Conservation (phyloP, 2,888 invertebrate genomes). For the Dastarcus helophoroides region DNA sequence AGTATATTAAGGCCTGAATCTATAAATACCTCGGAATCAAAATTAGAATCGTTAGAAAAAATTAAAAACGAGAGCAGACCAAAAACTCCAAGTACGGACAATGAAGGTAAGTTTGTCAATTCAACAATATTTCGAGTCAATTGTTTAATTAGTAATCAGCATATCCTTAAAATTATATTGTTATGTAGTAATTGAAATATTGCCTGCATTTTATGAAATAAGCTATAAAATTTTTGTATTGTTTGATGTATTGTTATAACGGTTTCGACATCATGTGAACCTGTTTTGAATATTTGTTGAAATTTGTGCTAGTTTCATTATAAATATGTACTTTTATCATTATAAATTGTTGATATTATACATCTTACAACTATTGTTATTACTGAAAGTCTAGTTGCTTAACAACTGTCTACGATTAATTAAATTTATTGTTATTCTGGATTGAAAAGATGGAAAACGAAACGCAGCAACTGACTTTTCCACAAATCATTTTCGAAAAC, state of each 20-base stretch:
- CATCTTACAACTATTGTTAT: no score
- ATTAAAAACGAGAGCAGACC: slow-evolving; percentile 49
- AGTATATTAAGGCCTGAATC: slow-evolving; percentile 73
- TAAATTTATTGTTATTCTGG: no score
- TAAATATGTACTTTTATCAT: no score
- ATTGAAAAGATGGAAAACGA: no score
- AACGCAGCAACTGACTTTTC: no score
- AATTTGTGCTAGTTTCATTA: slow-evolving; percentile 12
- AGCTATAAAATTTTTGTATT: slow-evolving; percentile 13
- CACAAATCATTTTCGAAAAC: no score
- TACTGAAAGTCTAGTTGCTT: no score
- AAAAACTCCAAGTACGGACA: slow-evolving; percentile 36
- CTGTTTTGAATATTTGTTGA: slow-evolving; percentile 13
- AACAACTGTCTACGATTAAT: no score
- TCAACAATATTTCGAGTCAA: slow-evolving; percentile 1
- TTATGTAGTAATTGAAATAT: no score
- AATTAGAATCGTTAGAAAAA: slow-evolving; percentile 65
- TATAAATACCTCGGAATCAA: slow-evolving; percentile 41
- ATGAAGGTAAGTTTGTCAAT: slow-evolving; percentile 8
- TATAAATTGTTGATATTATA: no score
- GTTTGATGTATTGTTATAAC: slow-evolving; percentile 13
- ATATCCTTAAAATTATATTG: no score
- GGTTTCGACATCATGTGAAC: slow-evolving; percentile 14
- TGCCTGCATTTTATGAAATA: slow-evolving; percentile 9
- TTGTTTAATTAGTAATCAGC: neutral